Evolutionary conservation across 2,113 vertebrate genomes (phyloP), one percentile per base, ranked within the genome.

Genomic region (Craseonycteris thonglongyai): DNA sequence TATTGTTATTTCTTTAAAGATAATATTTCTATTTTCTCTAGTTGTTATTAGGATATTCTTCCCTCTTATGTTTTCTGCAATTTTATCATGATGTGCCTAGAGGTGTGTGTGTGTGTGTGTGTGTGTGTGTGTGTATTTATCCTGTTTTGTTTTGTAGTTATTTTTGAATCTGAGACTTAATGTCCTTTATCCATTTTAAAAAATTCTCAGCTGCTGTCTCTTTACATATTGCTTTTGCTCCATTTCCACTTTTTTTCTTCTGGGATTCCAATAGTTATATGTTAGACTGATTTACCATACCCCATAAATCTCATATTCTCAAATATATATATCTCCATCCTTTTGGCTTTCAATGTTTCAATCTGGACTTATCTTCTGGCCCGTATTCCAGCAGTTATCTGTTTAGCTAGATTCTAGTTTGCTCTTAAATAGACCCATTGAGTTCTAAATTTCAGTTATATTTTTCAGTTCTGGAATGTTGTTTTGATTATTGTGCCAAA

Each of bases 391-490:
- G 63, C 58, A 74, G 93, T 84, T 71, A 59, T 54, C 80, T 96
- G 18, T 71, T 94, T 81, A 66, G 69, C 58, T 79, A 18, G 30
- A 88, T 92, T 90, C 81, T 82, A 90, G 69, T 87, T 47, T 86
- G 18, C 40, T 86, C 24, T 86, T 90, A 90, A 92, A 86, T 6
- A 12, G 4, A 7, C 22, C 65, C 61, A 76, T 18, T 88, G 40
- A 90, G 75, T 88, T 84, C 54, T 80, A 94, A 92, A 92, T 81
- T 90, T 90, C 12, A 80, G 10, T 80, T 47, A 42, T 89, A 40
- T 42, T 94, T 96, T 95, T 87, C 13, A 45, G 51, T 63, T 82
- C 47, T 65, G 87, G 45, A 90, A 69, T 63, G 13, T 40, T 49
- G 45, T 54, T 56, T 83, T 95, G 47, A 61, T 82, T 93, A 58